A percentile compares a stretch with the other conserved stretches of the same genome.
phyloP scores from a whole-genome alignment of 2,888 invertebrate genomes.

The Subacronicta megacephala region DNA sequence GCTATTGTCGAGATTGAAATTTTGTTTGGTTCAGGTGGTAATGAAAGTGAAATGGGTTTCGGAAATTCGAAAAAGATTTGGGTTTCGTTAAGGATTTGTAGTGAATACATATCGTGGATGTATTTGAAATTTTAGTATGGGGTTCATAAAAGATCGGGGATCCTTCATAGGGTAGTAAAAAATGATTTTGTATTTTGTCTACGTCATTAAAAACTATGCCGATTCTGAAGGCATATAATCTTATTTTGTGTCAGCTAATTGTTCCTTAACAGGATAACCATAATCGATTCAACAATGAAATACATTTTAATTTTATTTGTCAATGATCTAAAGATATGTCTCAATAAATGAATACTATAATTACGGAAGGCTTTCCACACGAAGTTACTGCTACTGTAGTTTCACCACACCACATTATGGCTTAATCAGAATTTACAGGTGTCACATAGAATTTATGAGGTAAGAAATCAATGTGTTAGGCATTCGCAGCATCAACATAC shows the following conservation, averaged over 20 bases:
- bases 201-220: no score
- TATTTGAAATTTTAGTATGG: no score
- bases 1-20: conserved; percentile 4
- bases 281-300: no score
- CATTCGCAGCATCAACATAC: conserved; percentile 44
- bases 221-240: no score
- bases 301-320: no score
- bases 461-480: conserved; percentile 40
- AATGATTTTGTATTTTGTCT: no score
- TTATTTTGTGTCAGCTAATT: no score
- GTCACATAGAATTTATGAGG: conserved; percentile 43
- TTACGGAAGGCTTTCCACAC: conserved; percentile 10
- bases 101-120: no score
- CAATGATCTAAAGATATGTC: background rate
- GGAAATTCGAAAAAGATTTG: conserved; percentile 3
- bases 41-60: conserved; percentile 17
- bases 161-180: no score
- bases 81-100: background rate
- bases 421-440: conserved; percentile 40
- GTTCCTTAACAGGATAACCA: no score
- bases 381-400: conserved; percentile 13
- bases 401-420: conserved; percentile 16
- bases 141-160: no score
- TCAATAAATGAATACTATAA: background rate
- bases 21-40: conserved; percentile 12